phyloP scores from a whole-genome alignment of 2,113 vertebrate genomes.

The Petrocephalus microphthalmus region DNA sequence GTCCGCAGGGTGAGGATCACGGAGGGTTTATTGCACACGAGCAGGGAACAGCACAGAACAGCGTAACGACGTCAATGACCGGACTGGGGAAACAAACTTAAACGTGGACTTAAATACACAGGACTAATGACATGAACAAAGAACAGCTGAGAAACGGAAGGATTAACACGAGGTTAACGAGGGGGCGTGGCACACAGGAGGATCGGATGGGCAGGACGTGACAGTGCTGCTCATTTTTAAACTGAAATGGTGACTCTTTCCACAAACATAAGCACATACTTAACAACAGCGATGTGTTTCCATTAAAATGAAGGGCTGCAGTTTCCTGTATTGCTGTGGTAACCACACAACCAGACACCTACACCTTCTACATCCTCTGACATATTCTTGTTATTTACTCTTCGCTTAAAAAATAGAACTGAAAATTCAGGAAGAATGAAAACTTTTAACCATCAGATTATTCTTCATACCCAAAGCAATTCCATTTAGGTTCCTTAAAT shows the following conservation, averaged over 20 bases:
- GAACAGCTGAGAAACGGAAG: too few species aligned
- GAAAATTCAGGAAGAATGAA: background rate
- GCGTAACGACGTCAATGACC: too few species aligned
- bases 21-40: too few species aligned
- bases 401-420: background rate
- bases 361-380: background rate
- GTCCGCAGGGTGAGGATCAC: too few species aligned
- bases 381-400: background rate
- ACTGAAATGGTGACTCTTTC: background rate
- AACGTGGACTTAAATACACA: too few species aligned
- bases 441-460: background rate
- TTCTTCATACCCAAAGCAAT: background rate
- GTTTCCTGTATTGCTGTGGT: background rate
- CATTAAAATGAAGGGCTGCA: background rate
- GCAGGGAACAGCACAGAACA: too few species aligned
- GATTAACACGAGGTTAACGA: too few species aligned
- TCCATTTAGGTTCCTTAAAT: background rate
- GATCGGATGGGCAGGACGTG: too few species aligned
- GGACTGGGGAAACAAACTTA: too few species aligned
- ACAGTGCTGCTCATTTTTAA: background rate
- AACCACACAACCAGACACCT: background rate
- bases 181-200: too few species aligned
- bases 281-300: background rate
- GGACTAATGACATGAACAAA: too few species aligned
- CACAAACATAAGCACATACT: background rate